Evolutionary conservation across 2,113 vertebrate species (phyloP).

Genomic region (Phalacrocorax carbo): DNA sequence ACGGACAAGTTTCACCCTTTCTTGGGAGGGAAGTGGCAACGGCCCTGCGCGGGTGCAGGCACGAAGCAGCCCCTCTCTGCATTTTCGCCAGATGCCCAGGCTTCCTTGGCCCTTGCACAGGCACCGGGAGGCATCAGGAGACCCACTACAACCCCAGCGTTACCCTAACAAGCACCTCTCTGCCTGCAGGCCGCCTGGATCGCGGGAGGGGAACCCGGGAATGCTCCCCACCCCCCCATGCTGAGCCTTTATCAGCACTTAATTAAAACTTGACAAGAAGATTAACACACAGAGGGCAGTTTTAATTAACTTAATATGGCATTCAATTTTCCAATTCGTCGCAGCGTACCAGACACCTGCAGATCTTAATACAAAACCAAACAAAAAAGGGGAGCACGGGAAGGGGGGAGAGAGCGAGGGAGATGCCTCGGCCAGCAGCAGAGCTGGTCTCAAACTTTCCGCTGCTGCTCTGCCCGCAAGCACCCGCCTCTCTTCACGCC

Average conservation of each 20-base stretch:
- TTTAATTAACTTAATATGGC: constrained; percentile 77
- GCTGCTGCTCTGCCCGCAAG: background rate
- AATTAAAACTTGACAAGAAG: constrained; percentile 80
- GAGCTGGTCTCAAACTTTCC: background rate
- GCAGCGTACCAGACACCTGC: constrained; percentile 54
- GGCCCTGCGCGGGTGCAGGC: background rate
- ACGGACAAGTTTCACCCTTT: background rate
- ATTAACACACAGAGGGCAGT: constrained; percentile 74
- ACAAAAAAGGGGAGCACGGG: background rate
- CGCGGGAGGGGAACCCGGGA: background rate
- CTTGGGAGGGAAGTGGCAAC: background rate
- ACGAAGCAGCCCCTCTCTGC: background rate
- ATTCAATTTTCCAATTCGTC: constrained; percentile 59
- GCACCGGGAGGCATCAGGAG: background rate
- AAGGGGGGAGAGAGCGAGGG: background rate
- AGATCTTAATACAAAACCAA: constrained; percentile 19
- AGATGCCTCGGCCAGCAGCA: background rate
- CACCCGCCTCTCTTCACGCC: fast-evolving
- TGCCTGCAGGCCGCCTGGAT: background rate
- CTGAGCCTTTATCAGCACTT: constrained; percentile 67
- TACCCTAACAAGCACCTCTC: background rate
- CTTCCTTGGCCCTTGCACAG: background rate
- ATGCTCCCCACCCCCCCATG: background rate
- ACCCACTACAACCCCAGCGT: background rate
- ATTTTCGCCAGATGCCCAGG: no score